phyloP scores from a whole-genome alignment of 2,888 invertebrate species.

The Myopa testacea region DNA sequence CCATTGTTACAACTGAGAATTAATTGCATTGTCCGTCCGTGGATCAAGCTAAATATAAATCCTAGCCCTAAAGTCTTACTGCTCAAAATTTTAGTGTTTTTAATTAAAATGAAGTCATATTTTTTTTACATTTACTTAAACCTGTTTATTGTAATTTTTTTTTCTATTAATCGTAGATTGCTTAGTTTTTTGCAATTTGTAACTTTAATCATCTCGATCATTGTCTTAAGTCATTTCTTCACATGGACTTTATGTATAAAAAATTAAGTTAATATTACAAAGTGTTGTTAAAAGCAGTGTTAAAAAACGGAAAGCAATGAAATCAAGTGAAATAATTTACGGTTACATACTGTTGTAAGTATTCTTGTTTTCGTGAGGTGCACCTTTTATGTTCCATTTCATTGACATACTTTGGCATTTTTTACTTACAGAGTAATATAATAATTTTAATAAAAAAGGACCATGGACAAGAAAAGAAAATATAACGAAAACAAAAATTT shows the following conservation, averaged over 20 bases:
- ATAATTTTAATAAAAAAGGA: conserved; percentile 31
- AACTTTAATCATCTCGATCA: conserved; percentile 39
- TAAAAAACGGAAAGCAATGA: conserved; percentile 18
- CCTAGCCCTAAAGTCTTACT: too few relatives aligned
- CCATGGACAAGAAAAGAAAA: conserved; percentile 48
- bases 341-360: conserved; percentile 46
- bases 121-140: too few relatives aligned
- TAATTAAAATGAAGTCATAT: too few relatives aligned
- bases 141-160: not conserved
- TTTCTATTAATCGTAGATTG: not conserved
- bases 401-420: conserved; percentile 52
- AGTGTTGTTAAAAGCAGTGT: conserved; percentile 38
- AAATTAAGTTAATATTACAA: not conserved
- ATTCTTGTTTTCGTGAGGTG: conserved; percentile 46
- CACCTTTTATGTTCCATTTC: conserved; percentile 54
- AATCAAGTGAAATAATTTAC: not conserved
- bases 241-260: conserved; percentile 49
- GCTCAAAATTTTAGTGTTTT: too few relatives aligned
- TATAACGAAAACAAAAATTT: not conserved
- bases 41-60: too few relatives aligned
- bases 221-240: conserved; percentile 56
- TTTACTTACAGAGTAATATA: conserved; percentile 36
- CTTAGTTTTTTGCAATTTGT: not conserved
- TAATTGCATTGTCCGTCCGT: too few relatives aligned
- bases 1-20: too few relatives aligned